Conservation (phyloP, 2,797 vertebrate genomes). For the Microhierax caerulescens region DNA sequence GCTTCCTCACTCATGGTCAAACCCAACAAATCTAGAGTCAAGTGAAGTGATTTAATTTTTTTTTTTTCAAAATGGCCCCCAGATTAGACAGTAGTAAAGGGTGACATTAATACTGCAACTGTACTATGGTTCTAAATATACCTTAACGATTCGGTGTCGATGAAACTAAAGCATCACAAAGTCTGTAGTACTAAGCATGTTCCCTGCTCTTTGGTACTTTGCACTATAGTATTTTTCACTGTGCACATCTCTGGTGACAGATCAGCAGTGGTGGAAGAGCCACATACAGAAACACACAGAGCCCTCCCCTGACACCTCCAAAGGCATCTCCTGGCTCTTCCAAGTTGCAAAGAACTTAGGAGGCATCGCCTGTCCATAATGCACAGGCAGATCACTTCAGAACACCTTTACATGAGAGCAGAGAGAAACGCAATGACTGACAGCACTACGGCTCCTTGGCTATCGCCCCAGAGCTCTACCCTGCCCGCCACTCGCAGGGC, state of each 20-base stretch:
- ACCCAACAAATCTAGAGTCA: neutral
- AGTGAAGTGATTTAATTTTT: neutral
- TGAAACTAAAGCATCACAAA: neutral
- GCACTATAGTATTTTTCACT: neutral
- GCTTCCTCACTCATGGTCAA: neutral
- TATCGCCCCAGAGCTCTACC: neutral
- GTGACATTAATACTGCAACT: neutral
- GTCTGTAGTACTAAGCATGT: neutral
- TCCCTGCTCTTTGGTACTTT: neutral
- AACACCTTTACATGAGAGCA: neutral
- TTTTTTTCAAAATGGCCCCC: neutral
- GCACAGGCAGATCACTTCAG: neutral
- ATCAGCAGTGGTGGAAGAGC: neutral
- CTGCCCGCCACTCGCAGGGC: neutral
- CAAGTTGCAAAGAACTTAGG: neutral
- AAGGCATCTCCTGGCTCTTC: neutral
- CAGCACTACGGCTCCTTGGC: rapidly evolving
- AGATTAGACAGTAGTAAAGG: neutral
- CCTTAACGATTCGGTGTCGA: neutral
- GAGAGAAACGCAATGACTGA: rapidly evolving
- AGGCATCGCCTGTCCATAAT: neutral
- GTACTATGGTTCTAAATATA: neutral
- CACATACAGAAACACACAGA: rapidly evolving
- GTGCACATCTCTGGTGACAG: neutral
- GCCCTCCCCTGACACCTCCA: neutral